These are phyloP conservation scores for Cyanistes caeruleus DNA, from an alignment of 2,113 vertebrate species.

Conservation along the genomic window DNA sequence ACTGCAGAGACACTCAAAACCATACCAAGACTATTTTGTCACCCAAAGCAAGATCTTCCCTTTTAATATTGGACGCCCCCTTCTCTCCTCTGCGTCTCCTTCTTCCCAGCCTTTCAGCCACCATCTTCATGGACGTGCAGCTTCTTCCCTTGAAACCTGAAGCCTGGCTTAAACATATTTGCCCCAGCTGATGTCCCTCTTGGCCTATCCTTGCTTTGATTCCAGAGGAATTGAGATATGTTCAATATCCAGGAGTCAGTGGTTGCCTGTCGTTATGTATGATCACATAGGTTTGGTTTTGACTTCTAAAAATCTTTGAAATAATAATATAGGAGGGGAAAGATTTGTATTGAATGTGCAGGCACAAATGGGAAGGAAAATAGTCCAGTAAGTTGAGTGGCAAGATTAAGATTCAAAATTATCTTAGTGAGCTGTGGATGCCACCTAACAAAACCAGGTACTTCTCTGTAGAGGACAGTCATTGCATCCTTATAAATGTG, in stretches of 20 bases:
- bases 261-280: neutral
- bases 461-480: neutral
- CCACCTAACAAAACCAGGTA: neutral
- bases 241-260: neutral
- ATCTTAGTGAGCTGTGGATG: neutral
- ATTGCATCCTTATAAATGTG: neutral
- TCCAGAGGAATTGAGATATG: constrained; percentile 27
- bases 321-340: neutral
- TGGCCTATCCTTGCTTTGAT: constrained; percentile 31
- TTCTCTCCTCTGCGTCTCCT: neutral
- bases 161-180: constrained; percentile 9
- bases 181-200: neutral
- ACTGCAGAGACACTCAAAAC: neutral
- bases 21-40: neutral
- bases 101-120: neutral
- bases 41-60: neutral
- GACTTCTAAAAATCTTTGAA: neutral
- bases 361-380: neutral
- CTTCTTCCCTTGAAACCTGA: constrained; percentile 23
- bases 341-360: neutral
- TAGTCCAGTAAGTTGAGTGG: neutral
- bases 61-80: neutral
- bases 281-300: neutral
- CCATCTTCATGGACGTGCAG: neutral
- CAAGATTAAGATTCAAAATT: neutral